A percentile compares a stretch with the other conserved stretches of the same genome.
Evolutionary conservation across 1,140 invertebrate genomes (phyloP).

Genomic region (Trachymyrmex cornetzi): DNA sequence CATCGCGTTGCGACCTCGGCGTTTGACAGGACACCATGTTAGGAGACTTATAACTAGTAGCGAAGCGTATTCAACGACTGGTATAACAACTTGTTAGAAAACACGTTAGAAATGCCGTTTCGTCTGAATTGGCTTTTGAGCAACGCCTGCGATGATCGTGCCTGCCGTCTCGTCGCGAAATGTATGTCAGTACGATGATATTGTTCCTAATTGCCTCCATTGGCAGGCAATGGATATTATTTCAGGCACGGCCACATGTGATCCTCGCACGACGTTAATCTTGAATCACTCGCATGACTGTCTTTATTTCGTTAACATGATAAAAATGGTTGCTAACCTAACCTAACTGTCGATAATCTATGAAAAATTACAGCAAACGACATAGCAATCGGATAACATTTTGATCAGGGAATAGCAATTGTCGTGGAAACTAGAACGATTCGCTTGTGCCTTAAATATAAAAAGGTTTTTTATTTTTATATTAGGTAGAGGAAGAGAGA

Average conservation of each 20-base stretch:
- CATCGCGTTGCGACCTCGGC: neutral
- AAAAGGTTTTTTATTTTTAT: neutral
- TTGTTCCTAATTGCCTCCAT: constrained; percentile 72
- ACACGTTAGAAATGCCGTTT: constrained; percentile 38
- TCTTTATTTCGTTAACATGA: neutral
- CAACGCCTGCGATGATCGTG: constrained; percentile 4
- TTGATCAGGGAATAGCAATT: neutral
- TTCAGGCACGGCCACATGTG: constrained; percentile 43
- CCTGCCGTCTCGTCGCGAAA: constrained; percentile 61
- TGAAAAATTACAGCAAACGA: constrained; percentile 9
- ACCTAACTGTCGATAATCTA: neutral
- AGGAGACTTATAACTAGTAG: neutral
- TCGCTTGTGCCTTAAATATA: neutral
- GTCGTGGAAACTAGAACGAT: neutral
- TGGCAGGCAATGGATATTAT: constrained; percentile 70
- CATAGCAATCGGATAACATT: neutral
- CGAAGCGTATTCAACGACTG: neutral
- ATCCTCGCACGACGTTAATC: constrained; percentile 18
- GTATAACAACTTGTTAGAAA: constrained; percentile 40
- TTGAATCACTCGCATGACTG: neutral
- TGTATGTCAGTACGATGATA: constrained; percentile 66
- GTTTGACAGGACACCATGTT: constrained; percentile 15
- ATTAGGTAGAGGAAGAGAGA: neutral
- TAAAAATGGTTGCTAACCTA: constrained; percentile 36
- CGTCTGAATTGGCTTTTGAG: constrained; percentile 30